Evolutionary conservation across 2,888 invertebrate species (phyloP).

Genomic region (Sepioteuthis lessoniana): DNA sequence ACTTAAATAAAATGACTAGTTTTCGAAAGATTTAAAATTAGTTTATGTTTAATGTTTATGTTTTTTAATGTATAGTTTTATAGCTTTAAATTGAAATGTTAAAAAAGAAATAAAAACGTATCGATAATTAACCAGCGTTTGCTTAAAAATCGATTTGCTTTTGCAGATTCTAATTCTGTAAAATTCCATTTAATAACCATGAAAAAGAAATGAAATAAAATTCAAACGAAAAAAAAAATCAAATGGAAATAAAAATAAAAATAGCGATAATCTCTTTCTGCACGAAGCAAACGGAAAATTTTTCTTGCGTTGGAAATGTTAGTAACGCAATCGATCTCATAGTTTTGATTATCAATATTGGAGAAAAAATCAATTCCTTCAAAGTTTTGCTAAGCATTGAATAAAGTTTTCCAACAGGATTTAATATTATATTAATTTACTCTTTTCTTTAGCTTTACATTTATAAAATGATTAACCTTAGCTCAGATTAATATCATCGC

Average conservation of each 20-base stretch:
- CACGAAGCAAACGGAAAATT: not conserved
- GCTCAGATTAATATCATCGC: too few species aligned
- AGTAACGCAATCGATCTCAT: not conserved
- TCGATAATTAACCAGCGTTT: not conserved
- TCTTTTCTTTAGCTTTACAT: not conserved
- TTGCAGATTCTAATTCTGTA: not conserved
- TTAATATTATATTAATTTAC: not conserved
- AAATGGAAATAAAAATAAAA: too few species aligned
- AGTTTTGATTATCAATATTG: not conserved
- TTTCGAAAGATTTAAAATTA: not conserved
- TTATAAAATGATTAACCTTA: too few species aligned
- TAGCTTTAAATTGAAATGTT: not conserved
- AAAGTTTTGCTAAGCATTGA: not conserved
- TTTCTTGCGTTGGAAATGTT: not conserved
- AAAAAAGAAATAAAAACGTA: not conserved
- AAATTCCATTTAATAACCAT: conserved; percentile 16
- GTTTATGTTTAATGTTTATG: not conserved
- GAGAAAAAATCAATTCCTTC: not conserved
- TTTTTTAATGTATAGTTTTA: not conserved
- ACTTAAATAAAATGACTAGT: not conserved
- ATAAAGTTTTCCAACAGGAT: not conserved
- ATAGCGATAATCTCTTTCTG: not conserved
- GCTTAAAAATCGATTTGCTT: not conserved
- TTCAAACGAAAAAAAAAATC: not conserved
- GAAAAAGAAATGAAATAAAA: not conserved